Conservation (phyloP, 2,113 vertebrate species). For the Sphyrna mokarran region DNA sequence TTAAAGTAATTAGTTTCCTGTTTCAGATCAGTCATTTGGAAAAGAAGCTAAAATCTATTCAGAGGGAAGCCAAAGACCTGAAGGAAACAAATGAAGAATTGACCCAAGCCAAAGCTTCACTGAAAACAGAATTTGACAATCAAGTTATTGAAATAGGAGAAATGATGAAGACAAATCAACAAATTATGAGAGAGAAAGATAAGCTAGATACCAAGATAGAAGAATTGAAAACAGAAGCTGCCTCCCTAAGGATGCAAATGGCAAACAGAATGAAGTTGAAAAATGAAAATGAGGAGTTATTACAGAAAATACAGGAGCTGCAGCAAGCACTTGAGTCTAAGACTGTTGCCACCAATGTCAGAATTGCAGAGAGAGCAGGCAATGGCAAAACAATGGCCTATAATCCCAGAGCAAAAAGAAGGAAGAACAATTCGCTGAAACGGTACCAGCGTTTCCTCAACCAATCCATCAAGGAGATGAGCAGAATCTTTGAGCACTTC, state of each 20-base stretch:
- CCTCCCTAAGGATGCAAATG: slow-evolving; percentile 56
- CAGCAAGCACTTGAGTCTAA: slow-evolving; percentile 62
- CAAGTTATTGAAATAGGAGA: slow-evolving; percentile 54
- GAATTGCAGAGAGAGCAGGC: slow-evolving; percentile 43
- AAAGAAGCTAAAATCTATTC: slow-evolving; percentile 60
- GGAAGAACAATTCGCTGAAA: slow-evolving; percentile 60
- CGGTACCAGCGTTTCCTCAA: slow-evolving; percentile 65
- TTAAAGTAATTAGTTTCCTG: slow-evolving; percentile 45
- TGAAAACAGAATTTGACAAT: slow-evolving; percentile 56
- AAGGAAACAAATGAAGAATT: slow-evolving; percentile 65
- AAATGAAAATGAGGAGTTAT: slow-evolving; percentile 55
- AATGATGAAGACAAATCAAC: slow-evolving; percentile 50
- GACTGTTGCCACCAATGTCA: slow-evolving; percentile 48
- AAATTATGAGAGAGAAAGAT: slow-evolving; percentile 52
- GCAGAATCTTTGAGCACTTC: slow-evolving; percentile 71
- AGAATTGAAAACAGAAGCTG: slow-evolving; percentile 58
- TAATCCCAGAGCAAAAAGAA: slow-evolving; percentile 76
- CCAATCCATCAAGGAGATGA: slow-evolving; percentile 81
- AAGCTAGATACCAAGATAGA: slow-evolving; percentile 53
- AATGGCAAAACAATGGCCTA: slow-evolving; percentile 54
- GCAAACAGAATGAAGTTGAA: slow-evolving; percentile 51
- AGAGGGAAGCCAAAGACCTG: slow-evolving; percentile 62
- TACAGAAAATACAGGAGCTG: slow-evolving; percentile 57
- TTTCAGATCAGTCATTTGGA: slow-evolving; percentile 68
- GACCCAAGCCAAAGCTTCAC: slow-evolving; percentile 53